phyloP scores from a whole-genome alignment of 2,797 vertebrate genomes.

The Myotis findleyi region DNA sequence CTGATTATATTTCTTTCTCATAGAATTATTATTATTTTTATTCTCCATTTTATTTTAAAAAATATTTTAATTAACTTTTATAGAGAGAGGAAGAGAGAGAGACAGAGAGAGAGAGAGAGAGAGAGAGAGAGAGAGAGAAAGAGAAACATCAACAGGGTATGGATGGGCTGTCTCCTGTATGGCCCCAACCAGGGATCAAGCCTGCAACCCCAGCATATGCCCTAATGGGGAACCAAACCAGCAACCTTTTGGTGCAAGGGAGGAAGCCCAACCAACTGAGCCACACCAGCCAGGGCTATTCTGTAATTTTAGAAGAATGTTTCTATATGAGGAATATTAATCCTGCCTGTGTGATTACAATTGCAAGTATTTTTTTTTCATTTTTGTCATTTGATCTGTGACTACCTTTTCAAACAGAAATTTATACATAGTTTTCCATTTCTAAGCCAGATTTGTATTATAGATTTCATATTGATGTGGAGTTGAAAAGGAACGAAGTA shows the following conservation, averaged over 20 bases:
- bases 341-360: background rate
- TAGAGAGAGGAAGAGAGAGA: background rate
- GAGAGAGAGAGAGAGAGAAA: background rate
- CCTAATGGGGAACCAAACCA: background rate
- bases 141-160: background rate
- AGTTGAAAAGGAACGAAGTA: background rate
- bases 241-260: background rate
- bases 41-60: background rate
- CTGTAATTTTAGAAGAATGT: background rate
- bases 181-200: background rate
- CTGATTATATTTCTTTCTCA: background rate
- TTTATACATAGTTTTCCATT: background rate
- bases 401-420: slow-evolving; percentile 35
- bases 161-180: background rate
- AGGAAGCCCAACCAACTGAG: background rate
- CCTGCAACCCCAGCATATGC: background rate
- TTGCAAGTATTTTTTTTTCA: slow-evolving; percentile 8
- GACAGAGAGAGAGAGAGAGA: background rate
- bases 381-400: background rate
- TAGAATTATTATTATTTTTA: background rate
- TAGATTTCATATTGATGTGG: background rate
- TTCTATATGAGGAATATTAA: background rate
- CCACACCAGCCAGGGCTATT: background rate
- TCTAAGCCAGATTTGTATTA: background rate
- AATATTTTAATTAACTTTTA: background rate